Base-by-base conservation (phyloP, 53 echinoderm and acorn worm species). In the Apostichopus leukothele region DNA sequence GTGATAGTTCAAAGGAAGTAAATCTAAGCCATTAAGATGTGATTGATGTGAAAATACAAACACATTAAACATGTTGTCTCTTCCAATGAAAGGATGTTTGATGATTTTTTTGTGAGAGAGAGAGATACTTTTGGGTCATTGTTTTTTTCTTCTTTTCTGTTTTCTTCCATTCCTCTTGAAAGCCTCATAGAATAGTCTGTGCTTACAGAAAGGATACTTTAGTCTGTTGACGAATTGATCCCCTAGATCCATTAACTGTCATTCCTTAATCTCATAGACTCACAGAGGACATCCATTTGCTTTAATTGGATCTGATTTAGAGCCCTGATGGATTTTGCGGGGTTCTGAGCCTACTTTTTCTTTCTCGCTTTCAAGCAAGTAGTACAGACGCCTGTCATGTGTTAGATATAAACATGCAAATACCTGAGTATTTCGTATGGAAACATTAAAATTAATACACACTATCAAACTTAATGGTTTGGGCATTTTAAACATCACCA, bases 101-200 rank as follows among this genome's bases (percentile, higher is more conserved):
- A n/a, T 16, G 18, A 16, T 71, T 18, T 71, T 71, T 13, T 71
- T 68, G 18, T 16, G 20, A 39, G 39, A 39, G 39, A 39, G 39
- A 39, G 39, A 39, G 39, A 39, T 71, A 71, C 71, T 16, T 71
- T 71, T 18, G 14, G 71, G 71, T 16, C 71, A 19, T 71, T 18
- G 71, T 71, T n/a, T 18, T 19, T 13, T 71, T 14, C 5, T 18
- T 71, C 5, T 19, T 19, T 18, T 68, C 5, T 1, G 9, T 19
- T 68, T 6, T 6, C 18, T 71, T 6, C 6, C 20, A 14, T 16
- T 71, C 71, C 71, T 16, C 71, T 71, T 18, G 18, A 18, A 18
- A 71, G 71, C 71, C 71, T 71, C 71, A 71, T 19, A 71, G 71
- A 71, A 71, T 71, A 71, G 71, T 71, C 71, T 71, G 71, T 71